These are phyloP conservation scores for Nomada fucata DNA, from an alignment of 2,888 invertebrate species.

Conservation along the genomic window DNA sequence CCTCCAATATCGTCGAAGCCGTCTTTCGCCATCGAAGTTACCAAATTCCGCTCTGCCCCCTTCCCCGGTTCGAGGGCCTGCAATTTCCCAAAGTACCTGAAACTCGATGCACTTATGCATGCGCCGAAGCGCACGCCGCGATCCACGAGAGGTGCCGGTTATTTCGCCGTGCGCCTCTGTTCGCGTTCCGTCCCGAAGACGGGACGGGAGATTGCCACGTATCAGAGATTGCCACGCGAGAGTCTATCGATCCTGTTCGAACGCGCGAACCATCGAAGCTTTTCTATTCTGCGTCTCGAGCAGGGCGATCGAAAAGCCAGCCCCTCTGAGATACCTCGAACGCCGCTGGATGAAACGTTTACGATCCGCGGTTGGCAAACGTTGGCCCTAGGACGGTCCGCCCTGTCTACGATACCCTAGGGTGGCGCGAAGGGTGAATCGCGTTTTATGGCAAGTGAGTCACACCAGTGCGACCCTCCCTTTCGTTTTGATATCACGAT, in stretches of 20 bases:
- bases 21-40: constrained; percentile 4
- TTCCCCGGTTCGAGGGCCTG: neutral
- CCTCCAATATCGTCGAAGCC: neutral
- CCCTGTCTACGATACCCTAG: constrained; percentile 49
- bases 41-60: neutral
- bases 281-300: neutral
- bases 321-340: constrained; percentile 1
- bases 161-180: neutral
- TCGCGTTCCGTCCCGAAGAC: neutral
- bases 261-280: neutral
- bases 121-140: neutral
- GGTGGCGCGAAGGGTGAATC: constrained; percentile 63
- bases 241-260: neutral
- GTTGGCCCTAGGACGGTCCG: constrained; percentile 32
- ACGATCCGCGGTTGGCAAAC: constrained; percentile 33
- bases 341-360: constrained; percentile 15
- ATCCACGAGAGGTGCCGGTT: constrained; percentile 3
- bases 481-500: constrained; percentile 5
- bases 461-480: constrained; percentile 56
- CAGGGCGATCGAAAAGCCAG: neutral
- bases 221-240: neutral
- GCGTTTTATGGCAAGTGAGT: constrained; percentile 77
- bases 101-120: neutral
- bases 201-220: too few relatives aligned
- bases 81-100: constrained; percentile 8